Conservation (phyloP, 37 sponge, comb jelly and placozoan species). For the Geodia barretti region DNA sequence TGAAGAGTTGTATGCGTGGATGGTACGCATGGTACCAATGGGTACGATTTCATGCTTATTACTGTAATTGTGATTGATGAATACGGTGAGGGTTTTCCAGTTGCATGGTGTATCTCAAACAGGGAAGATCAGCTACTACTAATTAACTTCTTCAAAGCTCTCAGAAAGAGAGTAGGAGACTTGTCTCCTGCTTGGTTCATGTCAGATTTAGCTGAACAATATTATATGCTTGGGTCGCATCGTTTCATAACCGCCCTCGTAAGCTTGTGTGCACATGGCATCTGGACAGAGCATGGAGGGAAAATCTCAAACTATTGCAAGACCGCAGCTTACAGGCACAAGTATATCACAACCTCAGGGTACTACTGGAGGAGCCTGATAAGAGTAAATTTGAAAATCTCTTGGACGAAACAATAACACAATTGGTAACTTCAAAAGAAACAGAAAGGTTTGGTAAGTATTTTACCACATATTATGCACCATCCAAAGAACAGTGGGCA, state of each 20-base stretch:
- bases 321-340: neutral
- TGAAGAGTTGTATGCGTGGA: slow-evolving; percentile 22
- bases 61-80: slow-evolving; percentile 67
- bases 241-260: slow-evolving; percentile 38
- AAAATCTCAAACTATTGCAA: neutral
- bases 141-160: slow-evolving; percentile 16
- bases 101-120: slow-evolving; percentile 45
- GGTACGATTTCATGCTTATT: slow-evolving; percentile 22
- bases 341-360: slow-evolving; percentile 44
- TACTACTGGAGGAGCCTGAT: slow-evolving; percentile 31
- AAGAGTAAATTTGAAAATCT: slow-evolving; percentile 11
- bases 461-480: slow-evolving; percentile 34
- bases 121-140: slow-evolving; percentile 33
- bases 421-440: neutral
- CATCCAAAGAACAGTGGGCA: slow-evolving; percentile 56
- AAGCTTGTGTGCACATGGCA: slow-evolving; percentile 60
- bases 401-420: slow-evolving; percentile 17
- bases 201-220: slow-evolving; percentile 60
- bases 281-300: slow-evolving; percentile 63
- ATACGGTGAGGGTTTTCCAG: slow-evolving; percentile 68
- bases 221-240: slow-evolving; percentile 54
- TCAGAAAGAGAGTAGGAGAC: slow-evolving; percentile 18
- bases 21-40: slow-evolving; percentile 42
- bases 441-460: slow-evolving; percentile 24
- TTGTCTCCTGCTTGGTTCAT: slow-evolving; percentile 30